Conservation (phyloP, 2,888 invertebrate genomes). For the Pristionchus japonicus region DNA sequence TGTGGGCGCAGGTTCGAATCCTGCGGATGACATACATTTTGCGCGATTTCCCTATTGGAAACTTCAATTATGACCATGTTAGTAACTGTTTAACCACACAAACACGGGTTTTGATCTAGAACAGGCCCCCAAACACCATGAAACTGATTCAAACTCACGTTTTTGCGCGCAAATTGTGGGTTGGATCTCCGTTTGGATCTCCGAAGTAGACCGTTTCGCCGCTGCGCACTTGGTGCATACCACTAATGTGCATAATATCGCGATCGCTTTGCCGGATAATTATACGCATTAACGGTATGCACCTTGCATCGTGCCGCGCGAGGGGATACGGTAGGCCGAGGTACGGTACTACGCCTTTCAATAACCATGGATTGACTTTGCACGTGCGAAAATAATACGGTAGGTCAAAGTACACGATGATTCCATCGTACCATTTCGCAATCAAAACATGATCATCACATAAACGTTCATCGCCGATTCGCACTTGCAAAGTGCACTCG, state of each 20-base stretch:
- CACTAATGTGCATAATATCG: slow-evolving; percentile 70
- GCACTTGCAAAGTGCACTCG: too few species aligned
- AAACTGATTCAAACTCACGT: not conserved
- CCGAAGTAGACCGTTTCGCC: not conserved
- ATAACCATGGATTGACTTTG: too few species aligned
- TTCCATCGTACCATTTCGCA: too few species aligned
- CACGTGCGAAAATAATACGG: too few species aligned
- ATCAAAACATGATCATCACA: too few species aligned
- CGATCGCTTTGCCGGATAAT: slow-evolving; percentile 46
- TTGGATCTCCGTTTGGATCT: too few species aligned
- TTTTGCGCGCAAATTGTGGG: not conserved
- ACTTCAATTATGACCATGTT: not conserved
- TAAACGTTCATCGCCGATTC: too few species aligned
- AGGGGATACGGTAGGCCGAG: not conserved
- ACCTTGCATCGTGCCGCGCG: not conserved
- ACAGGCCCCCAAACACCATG: too few species aligned
- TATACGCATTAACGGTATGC: slow-evolving; percentile 38
- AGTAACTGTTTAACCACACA: not conserved
- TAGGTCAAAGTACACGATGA: too few species aligned
- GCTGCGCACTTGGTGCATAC: slow-evolving; percentile 48
- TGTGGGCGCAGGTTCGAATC: slow-evolving; percentile 69
- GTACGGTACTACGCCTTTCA: too few species aligned
- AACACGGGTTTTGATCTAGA: too few species aligned
- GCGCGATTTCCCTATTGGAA: not conserved
- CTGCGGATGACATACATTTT: slow-evolving; percentile 60